Conservation (phyloP, 2,113 vertebrate species). For the Illadopsis cleaveri region DNA sequence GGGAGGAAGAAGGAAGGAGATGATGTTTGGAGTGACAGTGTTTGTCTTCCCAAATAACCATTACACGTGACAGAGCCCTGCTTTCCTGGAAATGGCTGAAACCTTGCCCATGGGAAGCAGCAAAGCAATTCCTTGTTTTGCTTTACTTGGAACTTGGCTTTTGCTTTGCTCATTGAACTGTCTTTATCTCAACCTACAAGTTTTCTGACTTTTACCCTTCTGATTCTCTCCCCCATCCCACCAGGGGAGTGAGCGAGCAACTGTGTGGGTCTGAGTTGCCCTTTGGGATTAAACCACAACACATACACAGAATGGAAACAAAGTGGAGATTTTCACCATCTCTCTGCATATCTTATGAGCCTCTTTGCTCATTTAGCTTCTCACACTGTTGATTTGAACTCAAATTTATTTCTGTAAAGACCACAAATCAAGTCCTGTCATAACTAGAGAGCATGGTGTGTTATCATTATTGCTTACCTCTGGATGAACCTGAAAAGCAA, state of each 20-base stretch:
- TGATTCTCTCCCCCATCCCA: neutral
- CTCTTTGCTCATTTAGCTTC: neutral
- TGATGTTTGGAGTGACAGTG: neutral
- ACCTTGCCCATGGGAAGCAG: neutral
- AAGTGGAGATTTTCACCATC: neutral
- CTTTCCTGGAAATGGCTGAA: neutral
- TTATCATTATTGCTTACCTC: neutral
- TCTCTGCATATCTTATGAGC: neutral
- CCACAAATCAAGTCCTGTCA: neutral
- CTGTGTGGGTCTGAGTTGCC: neutral
- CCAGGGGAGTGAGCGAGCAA: fast-evolving
- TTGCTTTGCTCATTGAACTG: neutral
- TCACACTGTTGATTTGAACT: neutral
- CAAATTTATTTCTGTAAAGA: neutral
- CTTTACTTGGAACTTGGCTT: neutral
- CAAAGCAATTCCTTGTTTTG: neutral
- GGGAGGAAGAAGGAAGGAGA: neutral
- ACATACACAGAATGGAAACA: neutral
- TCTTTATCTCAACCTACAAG: neutral
- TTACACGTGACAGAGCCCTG: neutral
- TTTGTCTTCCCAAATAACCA: neutral
- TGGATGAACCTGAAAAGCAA: neutral
- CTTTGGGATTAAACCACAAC: neutral
- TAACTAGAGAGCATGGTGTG: neutral
- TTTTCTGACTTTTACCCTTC: neutral